Evolutionary conservation across 2,113 vertebrate genomes (phyloP), one percentile per base, ranked within the genome.

Genomic region (Gambusia affinis): DNA sequence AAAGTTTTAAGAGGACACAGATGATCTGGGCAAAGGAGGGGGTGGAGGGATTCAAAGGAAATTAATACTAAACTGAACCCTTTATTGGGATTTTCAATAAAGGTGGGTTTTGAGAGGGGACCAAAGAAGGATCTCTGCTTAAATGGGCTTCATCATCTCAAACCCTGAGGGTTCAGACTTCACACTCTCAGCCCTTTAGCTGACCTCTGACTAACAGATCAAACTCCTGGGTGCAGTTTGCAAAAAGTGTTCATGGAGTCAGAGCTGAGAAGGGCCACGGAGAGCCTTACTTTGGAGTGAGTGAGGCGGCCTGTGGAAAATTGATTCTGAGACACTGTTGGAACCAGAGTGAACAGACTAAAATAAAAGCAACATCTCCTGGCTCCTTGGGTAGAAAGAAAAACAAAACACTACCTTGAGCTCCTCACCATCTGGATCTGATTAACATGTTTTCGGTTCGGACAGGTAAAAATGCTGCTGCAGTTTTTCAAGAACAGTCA

Each of bases 341-440:
- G 39, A 54, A 30, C 30, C 61, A 54, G 22, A 31, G 3, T 11
- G 24, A 64, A 64, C 30, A 28, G 24, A 65, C 8, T 35, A 11
- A 29, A 73, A 33, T 44, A 19, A 44, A 30, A 64, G 19, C 24
- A 22, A 14, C 12, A 51, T 65, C 12, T 73, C 30, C 51, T 47
- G 62, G 44, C 44, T 63, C 51, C 54, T 14, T 4, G 27, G 62
- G 37, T 63, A 37, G 2, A 37, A 35, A 35, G 2, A 22, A 22
- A 51, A 60, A 60, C 37, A 70, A 19, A 31, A 47, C 6, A 15
- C 14, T 19, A 30, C 65, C 14, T 57, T 57, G 51, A 15, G 42
- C 37, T 64, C 64, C 30, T 64, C 5, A 10, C 24, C 61, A 33
- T 28, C 72, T 73, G 72, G 72, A 65, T 44, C 17, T 57, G 30